Evolutionary conservation across 2,888 invertebrate genomes (phyloP), one percentile per base, ranked within the genome.

Genomic region (Gasteruption jaculator): DNA sequence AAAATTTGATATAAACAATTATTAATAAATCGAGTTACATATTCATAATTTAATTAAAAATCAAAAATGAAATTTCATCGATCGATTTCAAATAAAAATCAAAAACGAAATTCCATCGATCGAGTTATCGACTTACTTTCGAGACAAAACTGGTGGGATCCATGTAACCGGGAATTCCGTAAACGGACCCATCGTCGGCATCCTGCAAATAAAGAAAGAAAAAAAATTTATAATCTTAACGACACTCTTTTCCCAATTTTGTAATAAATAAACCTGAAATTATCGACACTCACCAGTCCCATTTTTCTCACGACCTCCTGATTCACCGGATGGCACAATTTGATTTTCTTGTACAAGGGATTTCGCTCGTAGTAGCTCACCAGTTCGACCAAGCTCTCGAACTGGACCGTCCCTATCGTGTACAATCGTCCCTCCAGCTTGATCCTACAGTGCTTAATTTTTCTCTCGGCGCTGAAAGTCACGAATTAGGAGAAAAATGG

Each of bases 401-500:
- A 99, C 63, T 90, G 87, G 21, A 89, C 86, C 1, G 85, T 85
- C 21, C 96, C 93, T 48, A 95, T 91, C 0, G 86, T 85, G 71
- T 90, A 96, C 10, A 94, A 72, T 0, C 94, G 79, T 1, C 94
- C 95, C 63, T 96, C 95, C 35, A 89, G 79, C 71, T 91, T 90
- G 47, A 99, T 90, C 35, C 94, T 82, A 70, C 96, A 99, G 69
- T 99, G 97, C 71, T 97, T 97, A 50, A 96, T 94, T 71, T 92
- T 90, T 38, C 85, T 88, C 58, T 92, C 92, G 3, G 90, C 88
- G 62, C 93, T 91, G 71, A 39, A 49, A 48, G 37, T 27, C 30
- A 12, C 22, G 25, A 30, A 22, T 19, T 12, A 25, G n/a, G 32
- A 15, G 25, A 20, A 21, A 35, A 29, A 19, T 24, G 27, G 30